Evolutionary conservation across 2,888 invertebrate species (phyloP), one percentile per base, ranked within the genome.

Genomic region (Sminthurinus aureus): DNA sequence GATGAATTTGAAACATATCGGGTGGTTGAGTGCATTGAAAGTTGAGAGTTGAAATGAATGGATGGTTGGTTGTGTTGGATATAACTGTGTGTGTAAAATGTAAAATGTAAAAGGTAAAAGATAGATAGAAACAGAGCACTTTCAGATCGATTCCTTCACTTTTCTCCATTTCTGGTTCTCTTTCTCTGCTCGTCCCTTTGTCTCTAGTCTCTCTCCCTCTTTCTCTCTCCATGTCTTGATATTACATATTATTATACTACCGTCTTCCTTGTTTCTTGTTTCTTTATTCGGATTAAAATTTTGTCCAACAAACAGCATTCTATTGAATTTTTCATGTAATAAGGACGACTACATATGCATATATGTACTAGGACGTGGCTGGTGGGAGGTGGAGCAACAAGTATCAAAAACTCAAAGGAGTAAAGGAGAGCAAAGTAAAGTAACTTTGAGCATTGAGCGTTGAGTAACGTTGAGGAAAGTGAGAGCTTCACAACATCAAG

Each of bases 251-350:
- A 38, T 38, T 38, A 38, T 38, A 38, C 38, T 38, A 38, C 1
- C 38, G 6, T 58, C 18, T 58, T 58, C 58, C 58, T 58, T 9
- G 4, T 58, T 58, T 9, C 18, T 58, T 71, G 0, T 73, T 74
- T 81, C 64, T 84, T 77, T 76, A 81, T 81, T 84, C 84, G 78
- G 84, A 84, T 84, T 84, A 84, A 84, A 81, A 81, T 84, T 84
- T 84, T 52, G 81, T 73, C 84, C 71, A 84, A 81, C 84, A 84
- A 38, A 38, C 38, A 38, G 38, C 6, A 4, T 81, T 84, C 73
- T 74, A 84, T 81, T 78, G 81, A 84, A 84, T 81, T 84, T 84
- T 22, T 22, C 74, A 78, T 81, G 77, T 83, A 73, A 79, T 73
- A 79, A 78, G 74, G 74, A 50, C n/a, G n/a, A n/a, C n/a, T n/a